Evolutionary conservation across 1,140 invertebrate genomes (phyloP), one percentile per base, ranked within the genome.

Genomic region (Drosophila willistoni): DNA sequence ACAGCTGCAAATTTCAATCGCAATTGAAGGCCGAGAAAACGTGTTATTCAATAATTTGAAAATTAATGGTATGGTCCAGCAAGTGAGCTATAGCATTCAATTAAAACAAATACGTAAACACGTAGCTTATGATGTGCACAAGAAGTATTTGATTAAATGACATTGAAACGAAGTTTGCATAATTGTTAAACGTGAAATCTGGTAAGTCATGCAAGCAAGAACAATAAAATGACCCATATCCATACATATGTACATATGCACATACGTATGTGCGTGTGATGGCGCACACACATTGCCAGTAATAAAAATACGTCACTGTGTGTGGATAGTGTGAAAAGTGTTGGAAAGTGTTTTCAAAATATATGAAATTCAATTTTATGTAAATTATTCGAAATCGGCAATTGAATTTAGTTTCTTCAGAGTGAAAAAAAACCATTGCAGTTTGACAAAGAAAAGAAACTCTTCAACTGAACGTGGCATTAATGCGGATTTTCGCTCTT

Each of bases 21-120:
- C 42, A 62, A 19, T 51, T 51, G 17, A 47, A 47, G 3, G 55
- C 47, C 51, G 62, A 69, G 47, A 41, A 72, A 68, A 80, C 71
- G 71, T 82, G 82, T 85, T 85, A 85, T 82, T 87, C 75, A 87
- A 85, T 79, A 87, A 87, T 72, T 64, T 25, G 17, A 34, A 56
- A 57, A 33, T 61, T 59, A 57, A 62, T 44, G 36, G 36, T 44
- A 51, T 55, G 59, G 61, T 69, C 77, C 71, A 73, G 81, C 78
- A 83, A 73, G 74, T 68, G 71, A 57, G 60, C 17, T 62, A 54
- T 39, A 44, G 36, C 36, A 57, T 22, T 13, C 13, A 12, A 19
- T n/a, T 34, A 47, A 10, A 54, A 41, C 9, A 29, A 17, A 14
- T n/a, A 14, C 33, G 17, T 34, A 22, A 17, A 51, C 44, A 51